These are phyloP conservation scores for Pseudomugil gertrudae DNA, from an alignment of 2,797 vertebrate genomes.

Conservation along the genomic window DNA sequence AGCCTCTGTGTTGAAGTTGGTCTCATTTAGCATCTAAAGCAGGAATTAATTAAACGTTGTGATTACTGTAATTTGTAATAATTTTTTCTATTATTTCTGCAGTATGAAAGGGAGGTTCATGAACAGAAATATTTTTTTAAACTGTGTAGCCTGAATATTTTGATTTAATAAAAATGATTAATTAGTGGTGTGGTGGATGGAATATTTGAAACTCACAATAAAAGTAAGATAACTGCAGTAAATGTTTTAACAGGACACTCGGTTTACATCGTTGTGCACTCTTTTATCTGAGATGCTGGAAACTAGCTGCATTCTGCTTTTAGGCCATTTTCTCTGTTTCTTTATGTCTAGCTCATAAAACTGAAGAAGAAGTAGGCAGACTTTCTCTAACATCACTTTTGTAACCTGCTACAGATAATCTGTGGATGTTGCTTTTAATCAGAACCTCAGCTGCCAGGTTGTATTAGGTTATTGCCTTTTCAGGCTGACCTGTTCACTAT, in stretches of 20 bases:
- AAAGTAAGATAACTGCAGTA: conserved; percentile 24
- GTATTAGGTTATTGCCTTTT: conserved; percentile 44
- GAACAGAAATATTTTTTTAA: conserved; percentile 37
- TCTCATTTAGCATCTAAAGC: conserved; percentile 40
- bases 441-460: conserved; percentile 42
- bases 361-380: neutral
- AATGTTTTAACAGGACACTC: conserved; percentile 15
- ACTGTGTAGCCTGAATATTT: conserved; percentile 16
- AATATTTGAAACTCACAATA: conserved; percentile 18
- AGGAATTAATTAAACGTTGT: conserved; percentile 45
- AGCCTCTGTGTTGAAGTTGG: conserved; percentile 36
- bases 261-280: conserved; percentile 3
- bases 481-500: conserved; percentile 38
- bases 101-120: conserved; percentile 17
- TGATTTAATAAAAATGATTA: conserved; percentile 44
- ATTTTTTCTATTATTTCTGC: conserved; percentile 48
- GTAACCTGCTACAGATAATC: conserved; percentile 37
- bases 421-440: conserved; percentile 41
- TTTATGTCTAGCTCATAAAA: conserved; percentile 26
- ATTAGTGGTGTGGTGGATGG: conserved; percentile 8
- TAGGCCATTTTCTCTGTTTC: conserved; percentile 9
- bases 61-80: conserved; percentile 62
- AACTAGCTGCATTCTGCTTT: conserved; percentile 1
- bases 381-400: conserved; percentile 17
- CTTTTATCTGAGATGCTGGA: conserved; percentile 13